Percentiles rank a stretch among this genome's conserved stretches.
Conservation (phyloP, 2,797 vertebrate species). For the Craterocephalus amniculus region DNA sequence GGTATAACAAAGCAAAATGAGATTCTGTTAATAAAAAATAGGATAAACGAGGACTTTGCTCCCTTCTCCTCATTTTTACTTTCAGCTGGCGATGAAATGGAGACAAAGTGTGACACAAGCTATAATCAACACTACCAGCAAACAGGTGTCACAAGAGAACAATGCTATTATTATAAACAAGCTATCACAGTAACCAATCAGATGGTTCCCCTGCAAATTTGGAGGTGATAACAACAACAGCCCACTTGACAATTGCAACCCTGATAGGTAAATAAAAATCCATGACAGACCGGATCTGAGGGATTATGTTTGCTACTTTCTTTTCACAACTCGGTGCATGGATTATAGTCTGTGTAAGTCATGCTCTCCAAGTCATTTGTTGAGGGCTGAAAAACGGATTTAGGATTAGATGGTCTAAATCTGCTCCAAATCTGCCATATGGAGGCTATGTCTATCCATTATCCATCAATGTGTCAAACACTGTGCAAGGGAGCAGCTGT, state of each 20-base stretch:
- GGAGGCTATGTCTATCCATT: constrained; percentile 71
- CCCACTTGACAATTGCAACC: constrained; percentile 42
- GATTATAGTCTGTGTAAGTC: constrained; percentile 68
- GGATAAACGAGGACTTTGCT: not conserved
- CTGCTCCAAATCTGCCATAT: constrained; percentile 64
- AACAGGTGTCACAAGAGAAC: constrained; percentile 26
- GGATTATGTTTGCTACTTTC: constrained; percentile 66
- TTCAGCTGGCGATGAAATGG: constrained; percentile 7
- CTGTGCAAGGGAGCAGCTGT: constrained; percentile 75
- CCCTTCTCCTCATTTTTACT: constrained; percentile 5
- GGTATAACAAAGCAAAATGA: too few relatives aligned
- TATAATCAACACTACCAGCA: constrained; percentile 31
- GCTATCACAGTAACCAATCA: constrained; percentile 55
- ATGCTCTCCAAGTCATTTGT: constrained; percentile 65
- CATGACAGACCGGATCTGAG: constrained; percentile 42
- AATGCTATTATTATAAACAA: constrained; percentile 36
- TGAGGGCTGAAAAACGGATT: constrained; percentile 52
- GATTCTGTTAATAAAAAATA: not conserved
- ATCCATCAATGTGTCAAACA: constrained; percentile 78
- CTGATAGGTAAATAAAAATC: constrained; percentile 43
- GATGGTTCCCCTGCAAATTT: constrained; percentile 30
- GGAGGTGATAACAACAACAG: constrained; percentile 64
- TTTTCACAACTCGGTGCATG: constrained; percentile 53
- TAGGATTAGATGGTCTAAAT: constrained; percentile 64
- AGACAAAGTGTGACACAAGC: constrained; percentile 18